Conservation (phyloP, 2,113 vertebrate species). For the Herpailurus yagouaroundi region DNA sequence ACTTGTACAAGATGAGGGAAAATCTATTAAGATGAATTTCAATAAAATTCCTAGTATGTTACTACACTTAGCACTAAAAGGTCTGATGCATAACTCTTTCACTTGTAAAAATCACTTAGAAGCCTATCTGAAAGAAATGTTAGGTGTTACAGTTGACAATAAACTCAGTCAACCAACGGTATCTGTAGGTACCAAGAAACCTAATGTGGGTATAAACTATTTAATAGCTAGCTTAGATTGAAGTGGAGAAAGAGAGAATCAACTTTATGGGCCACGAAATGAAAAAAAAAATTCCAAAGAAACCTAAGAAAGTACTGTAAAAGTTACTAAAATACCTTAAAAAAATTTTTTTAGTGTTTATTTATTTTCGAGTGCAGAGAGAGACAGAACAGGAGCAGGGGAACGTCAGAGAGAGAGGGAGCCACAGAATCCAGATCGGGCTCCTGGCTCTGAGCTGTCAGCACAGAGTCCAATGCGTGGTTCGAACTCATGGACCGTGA, state of each 20-base stretch:
- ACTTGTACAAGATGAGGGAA: neutral
- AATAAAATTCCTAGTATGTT: neutral
- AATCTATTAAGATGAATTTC: neutral
- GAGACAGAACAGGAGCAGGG: no score
- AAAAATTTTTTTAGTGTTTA: no score
- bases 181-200: neutral
- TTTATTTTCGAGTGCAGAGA: no score
- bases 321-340: neutral
- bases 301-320: neutral
- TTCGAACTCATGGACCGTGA: no score
- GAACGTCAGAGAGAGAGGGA: no score
- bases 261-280: neutral
- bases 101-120: neutral
- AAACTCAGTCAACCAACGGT: neutral
- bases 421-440: no score
- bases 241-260: neutral
- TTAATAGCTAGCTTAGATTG: neutral
- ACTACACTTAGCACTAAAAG: neutral
- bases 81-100: neutral
- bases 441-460: no score
- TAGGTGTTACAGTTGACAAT: neutral
- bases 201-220: neutral
- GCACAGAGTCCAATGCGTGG: no score
- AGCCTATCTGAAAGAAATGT: neutral
- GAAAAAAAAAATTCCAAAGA: neutral